Percentiles rank a stretch among this genome's conserved stretches.
Evolutionary conservation across 2,888 invertebrate species (phyloP).

Genomic region (Sphaerophoria taeniata): DNA sequence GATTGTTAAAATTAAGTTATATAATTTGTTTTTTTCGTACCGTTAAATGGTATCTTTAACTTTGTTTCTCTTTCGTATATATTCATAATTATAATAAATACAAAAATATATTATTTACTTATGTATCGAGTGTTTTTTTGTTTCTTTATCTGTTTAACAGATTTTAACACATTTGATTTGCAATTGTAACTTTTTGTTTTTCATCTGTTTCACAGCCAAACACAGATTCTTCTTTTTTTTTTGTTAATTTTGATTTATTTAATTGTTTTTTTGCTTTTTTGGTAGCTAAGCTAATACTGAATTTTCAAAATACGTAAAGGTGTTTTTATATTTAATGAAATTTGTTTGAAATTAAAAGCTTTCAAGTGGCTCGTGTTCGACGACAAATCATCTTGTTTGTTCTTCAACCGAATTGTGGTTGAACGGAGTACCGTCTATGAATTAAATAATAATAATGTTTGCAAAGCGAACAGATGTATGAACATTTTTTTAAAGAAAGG

Average conservation of each 20-base stretch:
- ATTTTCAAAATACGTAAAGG: slow-evolving; percentile 39
- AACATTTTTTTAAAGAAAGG: no score
- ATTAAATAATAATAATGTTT: no score
- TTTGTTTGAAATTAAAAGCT: no score
- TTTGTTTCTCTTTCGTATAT: slow-evolving; percentile 26
- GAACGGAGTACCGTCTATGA: no score
- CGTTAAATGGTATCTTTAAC: slow-evolving; percentile 51
- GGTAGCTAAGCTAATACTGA: slow-evolving; percentile 22
- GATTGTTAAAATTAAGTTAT: slow-evolving; percentile 35
- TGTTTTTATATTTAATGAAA: background rate
- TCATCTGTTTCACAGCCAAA: slow-evolving; percentile 83
- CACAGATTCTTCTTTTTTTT: slow-evolving; percentile 79
- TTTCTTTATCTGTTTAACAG: slow-evolving; percentile 71
- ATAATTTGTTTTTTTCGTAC: slow-evolving; percentile 29
- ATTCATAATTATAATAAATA: slow-evolving; percentile 62
- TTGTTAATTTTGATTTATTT: slow-evolving; percentile 55
- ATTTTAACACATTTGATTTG: slow-evolving; percentile 58
- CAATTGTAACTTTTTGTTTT: slow-evolving; percentile 40
- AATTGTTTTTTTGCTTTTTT: background rate
- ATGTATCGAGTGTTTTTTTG: slow-evolving; percentile 62
- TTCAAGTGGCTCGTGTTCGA: no score
- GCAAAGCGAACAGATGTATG: no score
- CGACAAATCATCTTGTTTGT: no score
- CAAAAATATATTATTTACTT: slow-evolving; percentile 74
- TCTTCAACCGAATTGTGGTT: no score